Conservation (phyloP, 2,888 invertebrate genomes). For the Timema podura region DNA sequence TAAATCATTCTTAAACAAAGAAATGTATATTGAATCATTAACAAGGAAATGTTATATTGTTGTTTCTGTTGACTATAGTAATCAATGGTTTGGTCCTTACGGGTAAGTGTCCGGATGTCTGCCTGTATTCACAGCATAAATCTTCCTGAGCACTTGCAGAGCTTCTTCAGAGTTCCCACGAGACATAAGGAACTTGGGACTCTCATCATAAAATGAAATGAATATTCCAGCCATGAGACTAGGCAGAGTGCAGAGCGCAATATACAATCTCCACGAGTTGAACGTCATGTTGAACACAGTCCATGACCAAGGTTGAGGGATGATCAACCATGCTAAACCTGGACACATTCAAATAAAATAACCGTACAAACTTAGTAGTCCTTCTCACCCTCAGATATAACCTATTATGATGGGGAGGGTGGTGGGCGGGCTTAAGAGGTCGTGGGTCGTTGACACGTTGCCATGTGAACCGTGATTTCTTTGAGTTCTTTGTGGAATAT, state of each 20-base stretch:
- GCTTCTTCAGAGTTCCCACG: conserved; percentile 51
- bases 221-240: conserved; percentile 51
- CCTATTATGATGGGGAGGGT: no score
- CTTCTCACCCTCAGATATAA: no score
- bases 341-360: neutral
- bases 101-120: conserved; percentile 46
- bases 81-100: conserved; percentile 41
- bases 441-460: no score
- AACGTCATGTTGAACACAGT: conserved; percentile 45
- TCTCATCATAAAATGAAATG: conserved; percentile 54
- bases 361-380: no score
- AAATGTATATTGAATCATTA: no score
- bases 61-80: no score
- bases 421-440: no score
- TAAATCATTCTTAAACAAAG: no score
- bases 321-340: conserved; percentile 34
- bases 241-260: conserved; percentile 57
- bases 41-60: no score
- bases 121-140: conserved; percentile 54
- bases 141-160: conserved; percentile 51
- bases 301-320: conserved; percentile 32
- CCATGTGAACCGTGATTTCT: no score
- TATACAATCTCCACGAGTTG: conserved; percentile 60
- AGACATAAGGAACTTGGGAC: conserved; percentile 53
- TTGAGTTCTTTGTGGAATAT: no score